A percentile compares a stretch with the other conserved stretches of the same genome.
Conservation (phyloP, 2,113 vertebrate genomes). For the Hyla sarda region DNA sequence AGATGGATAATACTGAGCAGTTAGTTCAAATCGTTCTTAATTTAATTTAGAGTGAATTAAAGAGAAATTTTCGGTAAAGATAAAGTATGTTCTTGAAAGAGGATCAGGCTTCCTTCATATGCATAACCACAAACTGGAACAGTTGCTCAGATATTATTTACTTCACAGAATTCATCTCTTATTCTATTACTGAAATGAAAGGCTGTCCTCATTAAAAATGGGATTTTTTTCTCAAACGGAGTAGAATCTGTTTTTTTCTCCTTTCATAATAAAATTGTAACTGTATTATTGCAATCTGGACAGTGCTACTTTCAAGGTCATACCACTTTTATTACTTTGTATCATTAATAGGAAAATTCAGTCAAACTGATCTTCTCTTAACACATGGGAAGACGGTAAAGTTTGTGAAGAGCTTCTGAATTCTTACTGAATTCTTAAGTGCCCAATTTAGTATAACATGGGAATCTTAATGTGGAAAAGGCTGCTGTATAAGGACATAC, state of each 20-base stretch:
- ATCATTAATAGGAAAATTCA: too few relatives aligned
- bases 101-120: conserved; percentile 29
- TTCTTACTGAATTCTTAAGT: too few relatives aligned
- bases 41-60: conserved; percentile 45
- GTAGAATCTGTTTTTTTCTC: background rate
- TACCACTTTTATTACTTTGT: background rate
- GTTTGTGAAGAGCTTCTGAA: too few relatives aligned
- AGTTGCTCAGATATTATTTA: conserved; percentile 11
- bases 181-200: conserved; percentile 39
- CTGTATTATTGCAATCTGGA: background rate
- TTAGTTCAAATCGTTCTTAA: conserved; percentile 36
- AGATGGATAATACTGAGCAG: conserved; percentile 37
- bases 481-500: too few relatives aligned
- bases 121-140: conserved; percentile 43
- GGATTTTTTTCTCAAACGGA: background rate
- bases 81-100: conserved; percentile 33
- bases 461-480: too few relatives aligned
- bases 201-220: background rate
- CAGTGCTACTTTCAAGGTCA: background rate
- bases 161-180: conserved; percentile 30
- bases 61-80: conserved; percentile 49
- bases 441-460: too few relatives aligned
- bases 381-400: too few relatives aligned
- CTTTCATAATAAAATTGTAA: background rate
- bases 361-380: too few relatives aligned